Conservation (phyloP, 2,113 vertebrate genomes). For the Spheniscus mendiculus region DNA sequence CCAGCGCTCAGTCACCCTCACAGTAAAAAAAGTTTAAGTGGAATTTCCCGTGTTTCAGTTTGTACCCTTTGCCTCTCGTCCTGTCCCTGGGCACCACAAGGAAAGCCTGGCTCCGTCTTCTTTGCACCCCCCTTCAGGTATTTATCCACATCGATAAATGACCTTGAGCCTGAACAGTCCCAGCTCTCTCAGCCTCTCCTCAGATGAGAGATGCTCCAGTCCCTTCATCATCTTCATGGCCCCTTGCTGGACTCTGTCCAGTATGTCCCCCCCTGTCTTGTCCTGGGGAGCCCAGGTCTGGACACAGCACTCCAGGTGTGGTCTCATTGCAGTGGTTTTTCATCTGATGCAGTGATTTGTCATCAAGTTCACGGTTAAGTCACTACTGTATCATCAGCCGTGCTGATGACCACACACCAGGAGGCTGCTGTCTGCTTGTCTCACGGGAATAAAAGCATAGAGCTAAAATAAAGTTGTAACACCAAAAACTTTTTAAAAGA, state of each 20-base stretch:
- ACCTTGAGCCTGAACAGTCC: neutral
- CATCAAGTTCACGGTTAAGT: neutral
- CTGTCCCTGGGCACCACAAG: neutral
- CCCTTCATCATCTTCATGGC: too few relatives aligned
- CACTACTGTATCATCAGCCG: neutral
- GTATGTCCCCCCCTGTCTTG: too few relatives aligned
- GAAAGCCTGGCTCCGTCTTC: neutral
- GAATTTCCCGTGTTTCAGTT: neutral
- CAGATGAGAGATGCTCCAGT: neutral
- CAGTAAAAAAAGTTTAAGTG: neutral
- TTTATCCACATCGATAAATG: neutral
- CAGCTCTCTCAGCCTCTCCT: neutral
- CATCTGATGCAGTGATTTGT: neutral
- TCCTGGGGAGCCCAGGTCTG: neutral
- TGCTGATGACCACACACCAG: too few relatives aligned
- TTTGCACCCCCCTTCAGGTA: neutral
- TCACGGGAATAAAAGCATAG: neutral
- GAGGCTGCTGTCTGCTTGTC: neutral
- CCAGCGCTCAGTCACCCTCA: neutral
- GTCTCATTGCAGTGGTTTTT: neutral
- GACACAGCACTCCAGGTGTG: neutral
- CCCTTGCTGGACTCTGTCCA: neutral
- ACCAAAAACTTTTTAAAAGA: neutral
- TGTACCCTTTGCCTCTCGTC: neutral
- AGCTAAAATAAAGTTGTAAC: neutral